Evolutionary conservation across 2,888 invertebrate genomes (phyloP).

Genomic region (Zootermopsis nevadensis): DNA sequence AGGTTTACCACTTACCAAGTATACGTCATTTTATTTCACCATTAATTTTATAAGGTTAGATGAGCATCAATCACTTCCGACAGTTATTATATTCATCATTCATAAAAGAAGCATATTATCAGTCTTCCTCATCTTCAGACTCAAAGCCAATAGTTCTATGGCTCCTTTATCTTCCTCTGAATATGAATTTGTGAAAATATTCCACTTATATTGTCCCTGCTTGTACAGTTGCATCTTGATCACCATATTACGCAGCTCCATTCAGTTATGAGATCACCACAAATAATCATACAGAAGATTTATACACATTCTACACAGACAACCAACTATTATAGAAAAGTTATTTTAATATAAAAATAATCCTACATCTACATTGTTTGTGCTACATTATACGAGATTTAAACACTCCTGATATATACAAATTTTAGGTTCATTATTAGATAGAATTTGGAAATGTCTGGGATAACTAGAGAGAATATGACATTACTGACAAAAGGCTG

Average conservation of each 20-base stretch:
- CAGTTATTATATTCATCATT: not conserved
- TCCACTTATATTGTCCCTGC: not conserved
- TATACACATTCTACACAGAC: not conserved
- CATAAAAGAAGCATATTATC: not conserved
- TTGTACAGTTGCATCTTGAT: not conserved
- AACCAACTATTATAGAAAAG: not conserved
- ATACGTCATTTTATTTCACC: not conserved
- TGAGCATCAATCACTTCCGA: not conserved
- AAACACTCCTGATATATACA: not conserved
- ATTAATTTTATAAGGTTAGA: not conserved
- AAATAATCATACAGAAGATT: not conserved
- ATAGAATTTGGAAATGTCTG: not conserved
- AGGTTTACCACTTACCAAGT: not conserved
- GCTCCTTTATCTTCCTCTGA: not conserved
- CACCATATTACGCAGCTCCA: not conserved
- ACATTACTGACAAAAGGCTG: not conserved
- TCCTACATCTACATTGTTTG: not conserved
- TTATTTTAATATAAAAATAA: not conserved
- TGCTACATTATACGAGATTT: not conserved
- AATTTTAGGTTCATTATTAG: not conserved
- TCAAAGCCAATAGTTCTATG: not conserved
- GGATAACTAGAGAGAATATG: not conserved
- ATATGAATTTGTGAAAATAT: not conserved
- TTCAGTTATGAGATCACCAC: not conserved
- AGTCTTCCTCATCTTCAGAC: not conserved